Evolutionary conservation across 2,113 vertebrate genomes (phyloP).

Genomic region (Pollimyrus isidori): DNA sequence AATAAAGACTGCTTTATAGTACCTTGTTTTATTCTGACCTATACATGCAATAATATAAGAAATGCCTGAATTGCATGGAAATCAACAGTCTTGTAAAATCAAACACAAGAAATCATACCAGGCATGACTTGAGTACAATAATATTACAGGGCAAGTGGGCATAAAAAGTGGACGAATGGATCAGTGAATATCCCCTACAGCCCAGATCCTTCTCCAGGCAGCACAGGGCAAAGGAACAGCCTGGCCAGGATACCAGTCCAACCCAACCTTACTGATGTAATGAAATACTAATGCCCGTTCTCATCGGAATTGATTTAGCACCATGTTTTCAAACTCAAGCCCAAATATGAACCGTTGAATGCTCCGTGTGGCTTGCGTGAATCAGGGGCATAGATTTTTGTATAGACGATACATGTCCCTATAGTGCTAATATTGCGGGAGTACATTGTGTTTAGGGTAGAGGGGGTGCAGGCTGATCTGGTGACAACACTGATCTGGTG

Average conservation of each 20-base stretch:
- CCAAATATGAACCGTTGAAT: neutral
- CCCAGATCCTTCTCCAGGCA: neutral
- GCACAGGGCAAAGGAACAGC: neutral
- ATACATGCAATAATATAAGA: neutral
- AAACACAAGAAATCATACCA: neutral
- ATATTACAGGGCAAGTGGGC: neutral
- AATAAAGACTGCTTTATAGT: neutral
- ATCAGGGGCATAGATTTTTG: neutral
- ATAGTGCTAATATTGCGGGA: neutral
- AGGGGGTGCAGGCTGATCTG: neutral
- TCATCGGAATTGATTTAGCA: neutral
- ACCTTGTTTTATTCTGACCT: neutral
- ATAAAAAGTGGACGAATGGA: neutral
- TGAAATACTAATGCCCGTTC: neutral
- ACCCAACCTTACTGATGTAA: neutral
- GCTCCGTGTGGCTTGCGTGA: neutral
- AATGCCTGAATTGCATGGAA: neutral
- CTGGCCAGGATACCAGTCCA: neutral
- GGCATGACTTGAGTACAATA: neutral
- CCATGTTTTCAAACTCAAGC: neutral
- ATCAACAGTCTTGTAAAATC: neutral
- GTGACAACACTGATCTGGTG: neutral
- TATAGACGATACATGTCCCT: neutral
- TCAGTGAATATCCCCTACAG: neutral
- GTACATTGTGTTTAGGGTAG: neutral